phyloP scores from a whole-genome alignment of 2,113 vertebrate genomes.

The Odocoileus virginianus region DNA sequence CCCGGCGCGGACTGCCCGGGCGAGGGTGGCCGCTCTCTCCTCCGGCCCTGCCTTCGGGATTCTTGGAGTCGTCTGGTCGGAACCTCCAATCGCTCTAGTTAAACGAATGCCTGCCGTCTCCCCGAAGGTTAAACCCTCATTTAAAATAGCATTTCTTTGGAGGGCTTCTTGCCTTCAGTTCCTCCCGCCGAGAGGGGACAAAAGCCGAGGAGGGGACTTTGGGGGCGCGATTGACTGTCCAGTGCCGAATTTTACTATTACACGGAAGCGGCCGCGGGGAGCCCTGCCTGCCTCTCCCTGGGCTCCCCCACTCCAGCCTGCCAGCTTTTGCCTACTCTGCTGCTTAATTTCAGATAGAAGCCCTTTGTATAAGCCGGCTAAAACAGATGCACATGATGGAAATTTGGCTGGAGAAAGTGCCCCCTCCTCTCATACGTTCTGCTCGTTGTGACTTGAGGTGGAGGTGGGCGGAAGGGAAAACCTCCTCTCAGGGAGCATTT shows the following conservation, averaged over 20 bases:
- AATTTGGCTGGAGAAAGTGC: conserved; percentile 15
- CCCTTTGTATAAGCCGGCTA: conserved; percentile 51
- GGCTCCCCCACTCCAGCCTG: neutral
- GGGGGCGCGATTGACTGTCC: conserved; percentile 4
- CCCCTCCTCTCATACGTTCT: neutral
- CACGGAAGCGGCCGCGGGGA: neutral
- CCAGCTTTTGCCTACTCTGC: neutral
- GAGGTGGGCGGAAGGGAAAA: neutral
- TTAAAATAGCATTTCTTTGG: conserved; percentile 2
- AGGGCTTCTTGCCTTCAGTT: neutral
- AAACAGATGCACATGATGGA: conserved; percentile 32
- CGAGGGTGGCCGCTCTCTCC: neutral
- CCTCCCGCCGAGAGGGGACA: conserved; percentile 25
- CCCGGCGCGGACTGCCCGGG: neutral
- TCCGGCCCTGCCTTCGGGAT: neutral
- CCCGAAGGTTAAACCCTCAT: neutral
- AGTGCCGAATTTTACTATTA: neutral
- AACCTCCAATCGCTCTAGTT: neutral
- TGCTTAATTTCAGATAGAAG: conserved; percentile 42
- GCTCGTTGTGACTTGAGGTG: neutral
- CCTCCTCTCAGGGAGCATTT: neutral
- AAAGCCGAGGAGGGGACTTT: conserved; percentile 39
- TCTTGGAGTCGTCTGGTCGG: neutral
- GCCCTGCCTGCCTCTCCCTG: neutral
- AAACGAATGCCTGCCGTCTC: neutral